A percentile compares a stretch with the other conserved stretches of the same genome.
These are phyloP conservation scores for Empis livida DNA, from an alignment of 2,888 invertebrate genomes.

Conservation along the genomic window DNA sequence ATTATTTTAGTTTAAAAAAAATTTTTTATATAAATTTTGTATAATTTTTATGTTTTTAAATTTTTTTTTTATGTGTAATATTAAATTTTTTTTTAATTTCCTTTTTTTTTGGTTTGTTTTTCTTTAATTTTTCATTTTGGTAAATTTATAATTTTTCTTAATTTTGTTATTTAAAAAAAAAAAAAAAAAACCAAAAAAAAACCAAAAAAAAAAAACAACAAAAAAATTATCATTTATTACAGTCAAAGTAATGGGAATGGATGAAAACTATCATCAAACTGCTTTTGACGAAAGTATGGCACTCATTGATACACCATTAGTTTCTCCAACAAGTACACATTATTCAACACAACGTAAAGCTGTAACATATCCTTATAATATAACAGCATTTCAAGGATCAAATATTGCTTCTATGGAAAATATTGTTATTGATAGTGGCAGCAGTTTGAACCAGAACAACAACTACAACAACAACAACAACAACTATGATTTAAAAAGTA, in stretches of 20 bases:
- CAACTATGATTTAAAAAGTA: slow-evolving; percentile 35
- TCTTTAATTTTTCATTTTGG: slow-evolving; percentile 4
- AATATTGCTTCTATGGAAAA: slow-evolving; percentile 18
- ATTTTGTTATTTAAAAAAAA: slow-evolving; percentile 12
- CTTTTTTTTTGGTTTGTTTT: too few species aligned
- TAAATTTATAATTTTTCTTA: slow-evolving; percentile 4
- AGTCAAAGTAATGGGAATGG: slow-evolving; percentile 39
- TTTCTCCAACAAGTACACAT: slow-evolving; percentile 29
- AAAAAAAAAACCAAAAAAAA: slow-evolving; percentile 14
- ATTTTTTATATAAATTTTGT: not conserved
- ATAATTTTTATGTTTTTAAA: too few species aligned
- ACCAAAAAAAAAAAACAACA: slow-evolving; percentile 14
- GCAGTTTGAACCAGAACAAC: not conserved
- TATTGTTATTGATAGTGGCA: slow-evolving; percentile 19
- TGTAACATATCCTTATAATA: slow-evolving; percentile 35
- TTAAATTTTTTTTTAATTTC: not conserved
- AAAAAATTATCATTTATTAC: slow-evolving; percentile 28
- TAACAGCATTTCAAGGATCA: slow-evolving; percentile 34
- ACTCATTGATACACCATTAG: slow-evolving; percentile 35
- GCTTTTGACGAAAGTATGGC: slow-evolving; percentile 37
- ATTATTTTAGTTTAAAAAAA: not conserved
- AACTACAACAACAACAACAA: slow-evolving; percentile 9
- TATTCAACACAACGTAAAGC: slow-evolving; percentile 28
- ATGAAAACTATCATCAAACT: slow-evolving; percentile 36
- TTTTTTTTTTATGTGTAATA: too few species aligned